Evolutionary conservation across 2,113 vertebrate species (phyloP).

Genomic region (Zeus faber): DNA sequence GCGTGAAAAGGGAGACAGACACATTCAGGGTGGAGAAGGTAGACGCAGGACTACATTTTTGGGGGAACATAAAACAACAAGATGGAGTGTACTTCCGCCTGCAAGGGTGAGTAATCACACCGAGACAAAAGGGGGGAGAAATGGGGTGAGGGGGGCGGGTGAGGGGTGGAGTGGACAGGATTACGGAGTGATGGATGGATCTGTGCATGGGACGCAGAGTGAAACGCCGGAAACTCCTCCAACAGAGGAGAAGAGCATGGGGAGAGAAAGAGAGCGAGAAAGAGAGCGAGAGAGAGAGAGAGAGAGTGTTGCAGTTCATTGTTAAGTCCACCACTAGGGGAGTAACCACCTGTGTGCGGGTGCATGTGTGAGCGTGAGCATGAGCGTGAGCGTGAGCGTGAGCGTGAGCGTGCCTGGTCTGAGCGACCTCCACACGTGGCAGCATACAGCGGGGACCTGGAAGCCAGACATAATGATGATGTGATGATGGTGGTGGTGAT

Average conservation of each 20-base stretch:
- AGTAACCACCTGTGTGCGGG: conserved; percentile 34
- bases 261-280: conserved; percentile 7
- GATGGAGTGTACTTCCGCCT: conserved; percentile 55
- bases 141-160: background rate
- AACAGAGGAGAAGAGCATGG: background rate
- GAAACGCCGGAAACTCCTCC: conserved; percentile 29
- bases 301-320: conserved; percentile 15
- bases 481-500: conserved; percentile 13
- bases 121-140: conserved; percentile 4
- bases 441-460: background rate
- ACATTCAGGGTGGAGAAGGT: conserved; percentile 60
- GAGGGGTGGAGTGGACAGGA: conserved; percentile 40
- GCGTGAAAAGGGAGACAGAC: conserved; percentile 58
- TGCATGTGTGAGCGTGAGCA: background rate
- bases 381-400: conserved; percentile 15
- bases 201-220: conserved; percentile 34
- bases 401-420: background rate
- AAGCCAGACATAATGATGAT: conserved; percentile 24
- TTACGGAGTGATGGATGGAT: no score
- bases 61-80: conserved; percentile 65
- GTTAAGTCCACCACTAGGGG: conserved; percentile 4
- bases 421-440: conserved; percentile 7
- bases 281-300: conserved; percentile 8
- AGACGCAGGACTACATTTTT: conserved; percentile 65
- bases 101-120: conserved; percentile 61